Evolutionary conservation across 2,797 vertebrate species (phyloP).

Genomic region (Philypnodon macrostomus): DNA sequence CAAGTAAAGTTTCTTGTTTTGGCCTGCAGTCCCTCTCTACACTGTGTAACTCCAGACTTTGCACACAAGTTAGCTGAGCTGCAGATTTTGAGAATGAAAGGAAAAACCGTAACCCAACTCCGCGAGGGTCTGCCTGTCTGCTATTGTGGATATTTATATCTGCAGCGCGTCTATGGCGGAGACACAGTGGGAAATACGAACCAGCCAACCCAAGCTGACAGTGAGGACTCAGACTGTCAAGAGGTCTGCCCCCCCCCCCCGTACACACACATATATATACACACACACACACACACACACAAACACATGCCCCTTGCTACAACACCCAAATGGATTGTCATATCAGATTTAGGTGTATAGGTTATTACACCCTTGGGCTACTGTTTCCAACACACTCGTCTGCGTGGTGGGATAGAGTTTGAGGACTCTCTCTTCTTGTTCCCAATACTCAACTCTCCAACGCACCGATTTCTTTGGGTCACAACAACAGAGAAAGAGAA

Average conservation of each 20-base stretch:
- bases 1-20: constrained; percentile 53
- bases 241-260: constrained; percentile 64
- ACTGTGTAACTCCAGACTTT: constrained; percentile 69
- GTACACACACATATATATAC: too few relatives aligned
- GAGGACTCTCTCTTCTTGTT: constrained; percentile 64
- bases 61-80: constrained; percentile 72
- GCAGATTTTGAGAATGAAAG: constrained; percentile 79
- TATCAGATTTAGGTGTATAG: constrained; percentile 86
- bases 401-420: constrained; percentile 70
- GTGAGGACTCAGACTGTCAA: constrained; percentile 76
- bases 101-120: constrained; percentile 74
- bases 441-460: constrained; percentile 32
- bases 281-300: too few relatives aligned
- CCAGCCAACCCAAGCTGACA: constrained; percentile 77
- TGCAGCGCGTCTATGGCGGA: constrained; percentile 69
- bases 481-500: too few relatives aligned
- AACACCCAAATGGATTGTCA: constrained; percentile 84
- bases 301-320: constrained; percentile 67
- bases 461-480: constrained; percentile 52
- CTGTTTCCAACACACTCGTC: constrained; percentile 73
- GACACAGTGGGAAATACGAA: constrained; percentile 78
- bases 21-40: constrained; percentile 52
- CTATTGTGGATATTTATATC: constrained; percentile 83
- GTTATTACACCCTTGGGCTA: constrained; percentile 86
- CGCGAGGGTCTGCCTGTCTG: constrained; percentile 78